These are phyloP conservation scores for Temnothorax unifasciatus DNA, from an alignment of 2,888 invertebrate genomes.

Conservation along the genomic window DNA sequence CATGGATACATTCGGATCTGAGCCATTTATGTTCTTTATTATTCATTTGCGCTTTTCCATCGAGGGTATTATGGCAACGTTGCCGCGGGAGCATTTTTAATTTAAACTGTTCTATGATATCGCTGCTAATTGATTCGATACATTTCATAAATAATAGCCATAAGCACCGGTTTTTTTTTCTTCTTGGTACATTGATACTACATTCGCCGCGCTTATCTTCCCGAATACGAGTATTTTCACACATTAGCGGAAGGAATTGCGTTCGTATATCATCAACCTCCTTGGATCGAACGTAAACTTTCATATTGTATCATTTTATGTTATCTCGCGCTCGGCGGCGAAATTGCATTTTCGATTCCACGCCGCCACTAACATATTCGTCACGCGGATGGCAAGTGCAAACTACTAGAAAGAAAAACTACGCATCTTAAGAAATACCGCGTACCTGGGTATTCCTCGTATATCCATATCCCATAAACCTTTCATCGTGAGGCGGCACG, in stretches of 20 bases:
- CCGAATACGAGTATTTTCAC: conserved; percentile 16
- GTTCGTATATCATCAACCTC: conserved; percentile 3
- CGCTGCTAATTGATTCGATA: conserved; percentile 22
- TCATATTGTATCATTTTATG: conserved; percentile 32
- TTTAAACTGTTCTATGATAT: conserved; percentile 5
- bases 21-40: conserved; percentile 24
- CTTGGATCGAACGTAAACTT: conserved; percentile 35
- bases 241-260: conserved; percentile 20
- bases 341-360: conserved; percentile 42
- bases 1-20: neutral
- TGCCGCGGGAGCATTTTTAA: conserved; percentile 19
- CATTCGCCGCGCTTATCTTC: neutral
- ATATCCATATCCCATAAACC: conserved; percentile 96
- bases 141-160: conserved; percentile 18
- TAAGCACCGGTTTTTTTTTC: neutral
- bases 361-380: conserved; percentile 18
- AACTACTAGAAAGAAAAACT: conserved; percentile 15
- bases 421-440: conserved; percentile 31
- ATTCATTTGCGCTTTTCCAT: conserved; percentile 1
- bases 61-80: neutral
- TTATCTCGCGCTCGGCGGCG: neutral
- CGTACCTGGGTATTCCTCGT: conserved; percentile 96
- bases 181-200: neutral
- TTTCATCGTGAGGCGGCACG: conserved; percentile 94
- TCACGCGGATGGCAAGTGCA: conserved; percentile 18